Evolutionary conservation across 2,797 vertebrate genomes (phyloP).

Genomic region (Coreius guichenoti): DNA sequence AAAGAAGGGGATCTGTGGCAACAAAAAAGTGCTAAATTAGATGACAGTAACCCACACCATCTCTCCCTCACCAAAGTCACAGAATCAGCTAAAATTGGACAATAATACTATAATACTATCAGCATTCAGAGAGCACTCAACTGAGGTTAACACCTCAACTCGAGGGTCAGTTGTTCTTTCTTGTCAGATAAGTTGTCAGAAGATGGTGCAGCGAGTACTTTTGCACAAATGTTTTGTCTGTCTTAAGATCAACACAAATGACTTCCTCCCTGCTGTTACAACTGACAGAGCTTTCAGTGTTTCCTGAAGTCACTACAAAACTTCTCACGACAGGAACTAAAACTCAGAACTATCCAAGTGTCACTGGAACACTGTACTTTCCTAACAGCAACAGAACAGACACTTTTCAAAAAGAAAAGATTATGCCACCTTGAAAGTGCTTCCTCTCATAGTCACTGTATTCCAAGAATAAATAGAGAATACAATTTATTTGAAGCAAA

Average conservation of each 20-base stretch:
- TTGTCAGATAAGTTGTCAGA: neutral
- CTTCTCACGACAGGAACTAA: constrained; percentile 30
- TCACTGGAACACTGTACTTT: constrained; percentile 12
- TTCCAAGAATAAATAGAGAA: neutral
- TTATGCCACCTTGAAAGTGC: neutral
- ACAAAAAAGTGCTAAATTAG: too few relatives aligned
- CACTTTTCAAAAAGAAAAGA: neutral
- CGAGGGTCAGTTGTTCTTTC: neutral
- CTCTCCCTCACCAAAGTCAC: neutral
- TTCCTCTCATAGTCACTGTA: neutral
- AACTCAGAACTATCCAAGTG: neutral
- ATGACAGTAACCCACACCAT: neutral
- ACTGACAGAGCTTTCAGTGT: constrained; percentile 8
- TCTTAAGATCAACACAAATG: constrained; percentile 1
- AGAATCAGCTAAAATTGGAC: neutral
- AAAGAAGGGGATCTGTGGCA: neutral
- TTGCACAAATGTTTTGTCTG: constrained; percentile 4
- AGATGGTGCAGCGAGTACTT: neutral
- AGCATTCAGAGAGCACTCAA: neutral
- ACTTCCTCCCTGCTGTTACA: constrained; percentile 18
- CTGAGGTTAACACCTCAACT: neutral
- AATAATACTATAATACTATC: neutral
- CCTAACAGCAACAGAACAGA: neutral
- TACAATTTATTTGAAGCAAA: neutral
- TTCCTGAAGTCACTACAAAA: constrained; percentile 11